These are phyloP conservation scores for Ammodytes marinus DNA, from an alignment of 2,113 vertebrate species.

Conservation along the genomic window DNA sequence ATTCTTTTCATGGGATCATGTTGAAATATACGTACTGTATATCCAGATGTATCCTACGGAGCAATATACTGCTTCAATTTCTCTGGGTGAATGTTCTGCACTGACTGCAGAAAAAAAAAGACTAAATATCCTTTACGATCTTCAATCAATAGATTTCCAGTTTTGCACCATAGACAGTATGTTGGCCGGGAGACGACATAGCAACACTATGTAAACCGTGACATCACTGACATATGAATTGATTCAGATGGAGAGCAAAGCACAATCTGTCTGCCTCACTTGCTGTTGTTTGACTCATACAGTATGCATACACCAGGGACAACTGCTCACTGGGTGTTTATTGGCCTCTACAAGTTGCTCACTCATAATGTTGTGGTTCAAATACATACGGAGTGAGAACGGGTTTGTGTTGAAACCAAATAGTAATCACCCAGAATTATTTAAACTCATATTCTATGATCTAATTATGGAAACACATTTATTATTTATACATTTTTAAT, in stretches of 20 bases:
- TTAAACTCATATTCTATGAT: background rate
- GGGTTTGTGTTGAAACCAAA: background rate
- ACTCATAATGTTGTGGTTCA: conserved; percentile 38
- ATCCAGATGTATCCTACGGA: background rate
- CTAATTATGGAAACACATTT: background rate
- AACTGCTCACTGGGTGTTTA: conserved; percentile 27
- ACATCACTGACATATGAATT: conserved; percentile 68
- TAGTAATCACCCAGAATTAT: background rate
- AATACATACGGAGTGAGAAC: background rate
- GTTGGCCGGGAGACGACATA: conserved; percentile 39
- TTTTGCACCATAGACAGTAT: conserved; percentile 51
- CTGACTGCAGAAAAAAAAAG: background rate
- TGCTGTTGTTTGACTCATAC: conserved; percentile 67
- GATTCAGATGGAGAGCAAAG: conserved; percentile 69
- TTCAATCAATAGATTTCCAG: conserved; percentile 13
- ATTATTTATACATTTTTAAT: too few relatives aligned
- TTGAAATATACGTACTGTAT: background rate
- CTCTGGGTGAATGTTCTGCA: background rate
- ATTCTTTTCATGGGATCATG: background rate
- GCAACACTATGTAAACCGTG: conserved; percentile 55
- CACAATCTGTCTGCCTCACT: conserved; percentile 69
- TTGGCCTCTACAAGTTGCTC: conserved; percentile 34
- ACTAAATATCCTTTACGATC: background rate
- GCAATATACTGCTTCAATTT: background rate
- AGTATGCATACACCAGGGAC: conserved; percentile 52